A percentile compares a stretch with the other conserved stretches of the same genome.
These are phyloP conservation scores for Typhlichthys subterraneus DNA, from an alignment of 2,797 vertebrate genomes.

Conservation along the genomic window DNA sequence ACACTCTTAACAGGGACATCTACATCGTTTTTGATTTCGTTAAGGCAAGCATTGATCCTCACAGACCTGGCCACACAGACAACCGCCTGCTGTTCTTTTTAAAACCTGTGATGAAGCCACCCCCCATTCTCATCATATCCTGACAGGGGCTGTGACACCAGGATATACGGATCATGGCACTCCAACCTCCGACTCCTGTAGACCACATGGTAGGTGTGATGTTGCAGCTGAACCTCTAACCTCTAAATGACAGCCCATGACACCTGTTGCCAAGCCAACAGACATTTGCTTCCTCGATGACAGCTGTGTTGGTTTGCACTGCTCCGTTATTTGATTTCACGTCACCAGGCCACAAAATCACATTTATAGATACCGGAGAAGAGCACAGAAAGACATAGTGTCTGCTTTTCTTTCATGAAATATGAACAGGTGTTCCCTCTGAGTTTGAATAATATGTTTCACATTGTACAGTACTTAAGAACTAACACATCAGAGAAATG, in stretches of 20 bases:
- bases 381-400: background rate
- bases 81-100: conserved; percentile 15
- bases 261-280: conserved; percentile 43
- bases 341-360: conserved; percentile 37
- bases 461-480: no score
- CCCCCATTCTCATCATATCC: background rate
- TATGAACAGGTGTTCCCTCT: conserved; percentile 48
- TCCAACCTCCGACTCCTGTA: conserved; percentile 17
- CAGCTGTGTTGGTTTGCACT: conserved; percentile 31
- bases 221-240: conserved; percentile 27
- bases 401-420: conserved; percentile 24
- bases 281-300: conserved; percentile 15
- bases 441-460: conserved; percentile 40
- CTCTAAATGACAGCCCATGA: conserved; percentile 38
- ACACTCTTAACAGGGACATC: conserved; percentile 30
- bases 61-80: conserved; percentile 3
- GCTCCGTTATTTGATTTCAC: conserved; percentile 29
- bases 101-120: background rate
- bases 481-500: no score
- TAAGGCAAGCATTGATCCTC: background rate
- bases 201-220: conserved; percentile 4
- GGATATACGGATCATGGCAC: conserved; percentile 37
- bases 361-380: conserved; percentile 15
- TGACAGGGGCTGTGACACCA: conserved; percentile 38
- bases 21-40: conserved; percentile 18